Conservation (phyloP, 1,140 invertebrate genomes). For the Drosophila sp. region DNA sequence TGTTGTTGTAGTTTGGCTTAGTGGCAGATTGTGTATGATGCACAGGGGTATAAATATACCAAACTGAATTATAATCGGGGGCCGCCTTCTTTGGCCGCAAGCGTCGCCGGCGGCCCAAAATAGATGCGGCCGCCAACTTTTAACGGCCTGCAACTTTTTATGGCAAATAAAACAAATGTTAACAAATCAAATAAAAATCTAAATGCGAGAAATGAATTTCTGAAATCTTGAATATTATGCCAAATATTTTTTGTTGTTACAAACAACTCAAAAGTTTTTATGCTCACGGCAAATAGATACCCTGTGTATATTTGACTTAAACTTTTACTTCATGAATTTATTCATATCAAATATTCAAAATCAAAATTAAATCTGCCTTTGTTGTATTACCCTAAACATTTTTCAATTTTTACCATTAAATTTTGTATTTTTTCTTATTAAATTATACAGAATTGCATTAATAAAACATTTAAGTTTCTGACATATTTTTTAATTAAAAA, state of each 20-base stretch:
- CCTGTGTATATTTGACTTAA: background rate
- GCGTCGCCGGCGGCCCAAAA: slow-evolving; percentile 45
- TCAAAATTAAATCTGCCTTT: too few relatives aligned
- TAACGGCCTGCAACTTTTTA: slow-evolving; percentile 75
- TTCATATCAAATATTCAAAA: too few relatives aligned
- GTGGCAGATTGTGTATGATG: slow-evolving; percentile 6
- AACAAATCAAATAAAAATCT: slow-evolving; percentile 44
- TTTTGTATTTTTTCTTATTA: too few relatives aligned
- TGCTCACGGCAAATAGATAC: background rate
- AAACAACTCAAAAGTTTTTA: background rate
- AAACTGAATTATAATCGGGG: slow-evolving; percentile 11
- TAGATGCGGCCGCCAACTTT: slow-evolving; percentile 70
- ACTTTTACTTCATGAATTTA: too few relatives aligned
- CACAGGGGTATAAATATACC: slow-evolving; percentile 24
- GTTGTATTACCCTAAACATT: too few relatives aligned
- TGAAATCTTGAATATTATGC: slow-evolving; percentile 20
- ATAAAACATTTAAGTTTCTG: too few relatives aligned
- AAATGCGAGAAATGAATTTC: slow-evolving; percentile 22
- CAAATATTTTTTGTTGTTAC: background rate
- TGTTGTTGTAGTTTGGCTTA: slow-evolving; percentile 4
- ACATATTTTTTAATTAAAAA: too few relatives aligned
- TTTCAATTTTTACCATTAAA: too few relatives aligned
- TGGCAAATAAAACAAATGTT: slow-evolving; percentile 71
- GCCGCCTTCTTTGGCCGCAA: slow-evolving; percentile 18
- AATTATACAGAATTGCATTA: too few relatives aligned